A percentile compares a stretch with the other conserved stretches of the same genome.
These are phyloP conservation scores for Pseudois nayaur DNA, from an alignment of 2,113 vertebrate genomes.

Conservation along the genomic window DNA sequence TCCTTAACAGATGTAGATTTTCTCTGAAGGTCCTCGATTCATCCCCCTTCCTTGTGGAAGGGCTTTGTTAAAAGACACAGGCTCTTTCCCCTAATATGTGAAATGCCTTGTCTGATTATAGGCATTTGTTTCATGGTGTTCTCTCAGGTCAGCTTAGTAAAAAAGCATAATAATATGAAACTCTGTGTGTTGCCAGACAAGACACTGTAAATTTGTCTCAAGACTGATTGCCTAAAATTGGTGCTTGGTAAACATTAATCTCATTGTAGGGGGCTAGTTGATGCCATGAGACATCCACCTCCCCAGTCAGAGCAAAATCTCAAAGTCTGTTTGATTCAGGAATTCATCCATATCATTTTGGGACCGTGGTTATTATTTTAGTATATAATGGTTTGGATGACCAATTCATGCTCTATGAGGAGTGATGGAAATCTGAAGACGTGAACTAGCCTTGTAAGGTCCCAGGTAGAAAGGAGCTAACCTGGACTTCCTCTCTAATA, in stretches of 20 bases:
- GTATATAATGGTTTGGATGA: background rate
- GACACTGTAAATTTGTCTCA: background rate
- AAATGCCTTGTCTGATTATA: background rate
- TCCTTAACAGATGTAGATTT: background rate
- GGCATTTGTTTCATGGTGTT: too few species aligned
- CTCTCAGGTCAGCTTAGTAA: background rate
- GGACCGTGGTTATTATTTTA: background rate
- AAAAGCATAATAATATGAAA: background rate
- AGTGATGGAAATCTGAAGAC: background rate
- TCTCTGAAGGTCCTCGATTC: background rate
- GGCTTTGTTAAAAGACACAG: background rate
- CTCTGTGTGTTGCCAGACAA: too few species aligned
- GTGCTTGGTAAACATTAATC: background rate
- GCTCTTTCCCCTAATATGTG: background rate
- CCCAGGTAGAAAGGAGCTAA: background rate
- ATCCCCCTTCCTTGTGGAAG: background rate
- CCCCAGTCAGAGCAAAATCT: background rate
- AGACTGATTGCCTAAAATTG: background rate
- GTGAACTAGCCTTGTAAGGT: background rate
- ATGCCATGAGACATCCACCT: accelerated
- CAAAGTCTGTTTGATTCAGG: background rate
- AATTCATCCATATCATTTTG: background rate
- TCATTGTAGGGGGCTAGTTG: accelerated
- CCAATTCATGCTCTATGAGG: background rate
- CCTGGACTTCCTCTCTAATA: background rate